Evolutionary conservation across 2,113 vertebrate genomes (phyloP).

Genomic region (Tursiops truncatus): DNA sequence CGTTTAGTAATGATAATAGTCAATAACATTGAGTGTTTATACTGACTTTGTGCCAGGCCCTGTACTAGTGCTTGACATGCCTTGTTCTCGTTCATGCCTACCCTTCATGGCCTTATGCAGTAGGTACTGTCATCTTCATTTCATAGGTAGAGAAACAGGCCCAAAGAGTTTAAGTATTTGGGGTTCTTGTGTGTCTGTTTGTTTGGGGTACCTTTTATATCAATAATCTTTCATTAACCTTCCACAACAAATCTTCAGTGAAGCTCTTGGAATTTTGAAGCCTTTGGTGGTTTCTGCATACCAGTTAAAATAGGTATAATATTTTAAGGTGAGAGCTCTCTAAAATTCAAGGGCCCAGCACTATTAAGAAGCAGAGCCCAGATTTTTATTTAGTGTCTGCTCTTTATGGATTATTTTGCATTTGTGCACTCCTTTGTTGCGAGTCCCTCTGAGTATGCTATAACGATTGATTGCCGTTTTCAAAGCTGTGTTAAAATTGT

Average conservation of each 20-base stretch:
- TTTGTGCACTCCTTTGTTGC: background rate
- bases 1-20: too few relatives aligned
- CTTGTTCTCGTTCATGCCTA: background rate
- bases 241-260: background rate
- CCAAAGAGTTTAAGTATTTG: background rate
- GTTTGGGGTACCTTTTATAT: background rate
- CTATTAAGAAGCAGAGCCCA: background rate
- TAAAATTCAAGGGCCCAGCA: background rate
- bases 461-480: background rate
- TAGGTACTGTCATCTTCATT: background rate
- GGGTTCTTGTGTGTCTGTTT: background rate
- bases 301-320: background rate
- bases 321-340: background rate
- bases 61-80: background rate
- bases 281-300: background rate
- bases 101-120: background rate
- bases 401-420: background rate
- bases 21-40: fast-evolving
- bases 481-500: background rate
- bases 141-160: background rate
- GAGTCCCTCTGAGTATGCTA: background rate
- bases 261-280: background rate
- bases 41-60: background rate
- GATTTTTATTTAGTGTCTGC: background rate
- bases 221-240: background rate